These are phyloP conservation scores for Platyrinchus mystaceus DNA, from an alignment of 2,797 vertebrate species.

Conservation along the genomic window DNA sequence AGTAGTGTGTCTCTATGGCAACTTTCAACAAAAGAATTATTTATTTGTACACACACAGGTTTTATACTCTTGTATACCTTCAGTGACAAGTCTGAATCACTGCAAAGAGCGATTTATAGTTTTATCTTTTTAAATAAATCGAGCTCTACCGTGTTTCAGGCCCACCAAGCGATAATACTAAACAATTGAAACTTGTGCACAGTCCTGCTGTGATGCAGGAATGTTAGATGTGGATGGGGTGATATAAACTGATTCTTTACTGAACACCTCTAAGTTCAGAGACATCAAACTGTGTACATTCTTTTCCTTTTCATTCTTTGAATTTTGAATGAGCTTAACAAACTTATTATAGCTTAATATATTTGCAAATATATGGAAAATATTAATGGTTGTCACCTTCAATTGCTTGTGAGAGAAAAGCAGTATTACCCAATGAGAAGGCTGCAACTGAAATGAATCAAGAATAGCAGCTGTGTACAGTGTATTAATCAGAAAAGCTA, in stretches of 20 bases:
- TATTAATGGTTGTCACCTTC: not conserved
- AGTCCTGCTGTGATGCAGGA: not conserved
- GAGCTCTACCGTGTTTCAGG: not conserved
- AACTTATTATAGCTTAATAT: not conserved
- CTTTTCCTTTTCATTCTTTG: not conserved
- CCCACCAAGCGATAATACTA: not conserved
- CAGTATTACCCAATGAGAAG: not conserved
- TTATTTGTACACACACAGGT: not conserved
- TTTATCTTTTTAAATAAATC: not conserved
- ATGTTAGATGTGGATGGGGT: not conserved
- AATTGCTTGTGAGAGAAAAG: not conserved
- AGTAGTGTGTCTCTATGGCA: not conserved
- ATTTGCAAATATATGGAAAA: not conserved
- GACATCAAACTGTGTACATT: not conserved
- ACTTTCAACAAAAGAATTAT: not conserved
- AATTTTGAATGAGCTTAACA: not conserved
- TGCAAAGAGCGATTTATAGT: not conserved
- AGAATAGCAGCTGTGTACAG: not conserved
- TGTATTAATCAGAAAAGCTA: not conserved
- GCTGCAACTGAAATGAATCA: not conserved
- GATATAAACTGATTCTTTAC: not conserved
- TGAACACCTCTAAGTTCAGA: not conserved
- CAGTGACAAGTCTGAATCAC: not conserved
- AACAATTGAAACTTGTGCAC: not conserved
- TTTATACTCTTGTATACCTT: not conserved